Evolutionary conservation across 2,888 invertebrate species (phyloP), one percentile per base, ranked within the genome.

Genomic region (Rhimphoctona megacephalus): DNA sequence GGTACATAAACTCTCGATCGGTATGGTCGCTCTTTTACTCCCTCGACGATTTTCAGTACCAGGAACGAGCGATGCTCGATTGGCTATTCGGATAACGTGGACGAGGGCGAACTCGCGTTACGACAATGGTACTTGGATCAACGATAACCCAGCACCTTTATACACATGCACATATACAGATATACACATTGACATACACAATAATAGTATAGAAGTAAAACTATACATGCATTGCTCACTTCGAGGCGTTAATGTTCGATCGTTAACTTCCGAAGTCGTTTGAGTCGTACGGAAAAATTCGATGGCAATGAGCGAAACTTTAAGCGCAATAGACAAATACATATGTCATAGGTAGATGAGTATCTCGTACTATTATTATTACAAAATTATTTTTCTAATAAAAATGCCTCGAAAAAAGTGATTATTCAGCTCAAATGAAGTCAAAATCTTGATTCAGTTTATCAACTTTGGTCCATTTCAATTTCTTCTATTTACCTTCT

Each of bases 1-100:
- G 92, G 91, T 81, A 80, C 91, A 92, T 92, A 92, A 92, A 91
- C 87, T 87, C 88, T 87, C 89, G 88, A 89, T 89, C 90, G 89
- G 88, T 83, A 79, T 86, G 74, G 57, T 70, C 61, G 54, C 70
- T 64, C 69, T 36, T 39, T 78, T 25, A 39, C 81, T 61, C 64
- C 73, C 36, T 73, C 22, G 33, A n/a, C 84, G 81, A 85, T 83
- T 89, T 90, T 89, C 89, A 72, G 67, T 74, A 87, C 88, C 33
- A 17, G 57, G 61, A 66, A 57, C 76, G 81, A 82, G 85, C 84
- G 91, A 88, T 90, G 84, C 89, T 90, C 90, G 90, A 92, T 92
- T 92, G 92, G 90, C 89, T 87, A 88, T 87, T 85, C 88, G 89
- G 88, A 90, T 90, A 90, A 91, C 88, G 85, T 83, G 87, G 78